Conservation (phyloP, 2,888 invertebrate genomes). For the Epinotia nisella region DNA sequence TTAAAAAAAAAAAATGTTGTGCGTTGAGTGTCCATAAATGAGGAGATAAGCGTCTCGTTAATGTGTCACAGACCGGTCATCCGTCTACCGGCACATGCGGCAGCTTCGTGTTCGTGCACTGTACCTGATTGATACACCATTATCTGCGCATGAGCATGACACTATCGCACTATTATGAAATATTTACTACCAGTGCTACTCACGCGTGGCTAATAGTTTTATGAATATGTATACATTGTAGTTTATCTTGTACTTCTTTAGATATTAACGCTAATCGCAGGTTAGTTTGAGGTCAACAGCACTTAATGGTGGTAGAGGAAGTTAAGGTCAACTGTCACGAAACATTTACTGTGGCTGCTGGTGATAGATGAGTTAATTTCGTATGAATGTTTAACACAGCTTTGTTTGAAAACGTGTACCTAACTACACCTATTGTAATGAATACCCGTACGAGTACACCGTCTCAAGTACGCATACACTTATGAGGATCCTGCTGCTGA, state of each 20-base stretch:
- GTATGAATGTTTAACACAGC: no score
- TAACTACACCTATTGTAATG: no score
- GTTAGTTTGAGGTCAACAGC: constrained; percentile 18
- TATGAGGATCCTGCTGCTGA: no score
- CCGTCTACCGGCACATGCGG: constrained; percentile 25
- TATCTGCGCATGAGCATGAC: constrained; percentile 21
- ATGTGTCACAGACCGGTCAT: constrained; percentile 10
- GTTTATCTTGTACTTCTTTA: constrained; percentile 16
- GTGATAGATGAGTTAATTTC: not conserved
- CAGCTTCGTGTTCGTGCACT: constrained; percentile 35
- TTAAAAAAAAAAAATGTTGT: no score
- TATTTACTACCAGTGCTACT: constrained; percentile 36
- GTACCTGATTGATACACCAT: constrained; percentile 28
- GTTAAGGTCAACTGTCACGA: constrained; percentile 17
- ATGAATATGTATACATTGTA: constrained; percentile 19
- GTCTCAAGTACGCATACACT: no score
- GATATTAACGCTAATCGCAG: not conserved
- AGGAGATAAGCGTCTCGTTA: constrained; percentile 6
- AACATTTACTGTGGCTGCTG: not conserved
- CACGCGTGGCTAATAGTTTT: constrained; percentile 28
- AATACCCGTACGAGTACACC: no score
- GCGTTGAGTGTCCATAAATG: no score
- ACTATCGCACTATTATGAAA: constrained; percentile 36
- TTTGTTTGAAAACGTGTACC: not conserved
- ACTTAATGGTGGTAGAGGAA: constrained; percentile 1